Percentiles rank a stretch among this genome's conserved stretches.
Evolutionary conservation across 2,113 vertebrate genomes (phyloP).

Genomic region (Rhinogobius similis): DNA sequence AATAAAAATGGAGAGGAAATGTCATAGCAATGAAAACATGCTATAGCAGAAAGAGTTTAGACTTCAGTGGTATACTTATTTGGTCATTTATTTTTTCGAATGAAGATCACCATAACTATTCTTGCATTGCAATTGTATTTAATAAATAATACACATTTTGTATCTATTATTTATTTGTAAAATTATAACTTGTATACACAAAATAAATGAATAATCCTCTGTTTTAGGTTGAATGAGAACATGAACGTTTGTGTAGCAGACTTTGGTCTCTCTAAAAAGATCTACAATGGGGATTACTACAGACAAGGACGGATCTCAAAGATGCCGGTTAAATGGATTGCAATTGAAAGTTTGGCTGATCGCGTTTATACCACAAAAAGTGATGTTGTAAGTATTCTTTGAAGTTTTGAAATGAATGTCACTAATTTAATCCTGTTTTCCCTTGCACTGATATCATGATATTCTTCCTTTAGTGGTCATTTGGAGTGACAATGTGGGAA

Average conservation of each 20-base stretch:
- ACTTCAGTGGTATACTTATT: too few relatives aligned
- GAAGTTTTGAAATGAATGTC: background rate
- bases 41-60: background rate
- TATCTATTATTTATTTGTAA: background rate
- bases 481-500: slow-evolving; percentile 95
- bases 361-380: slow-evolving; percentile 92
- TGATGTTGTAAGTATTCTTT: slow-evolving; percentile 81
- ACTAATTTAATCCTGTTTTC: background rate
- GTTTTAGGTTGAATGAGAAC: slow-evolving; percentile 88
- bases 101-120: too few relatives aligned
- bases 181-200: background rate
- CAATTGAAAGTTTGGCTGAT: slow-evolving; percentile 91
- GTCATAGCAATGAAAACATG: background rate
- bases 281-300: slow-evolving; percentile 93
- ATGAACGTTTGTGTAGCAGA: slow-evolving; percentile 93
- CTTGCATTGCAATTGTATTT: too few relatives aligned
- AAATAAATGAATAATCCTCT: background rate
- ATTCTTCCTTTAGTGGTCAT: slow-evolving; percentile 83
- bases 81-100: too few relatives aligned
- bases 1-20: background rate
- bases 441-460: background rate
- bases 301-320: slow-evolving; percentile 91
- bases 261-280: slow-evolving; percentile 93
- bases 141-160: too few relatives aligned
- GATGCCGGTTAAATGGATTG: slow-evolving; percentile 95